Percentiles rank a stretch among this genome's conserved stretches.
These are phyloP conservation scores for Ovibos moschatus DNA, from an alignment of 2,113 vertebrate species.

Conservation along the genomic window DNA sequence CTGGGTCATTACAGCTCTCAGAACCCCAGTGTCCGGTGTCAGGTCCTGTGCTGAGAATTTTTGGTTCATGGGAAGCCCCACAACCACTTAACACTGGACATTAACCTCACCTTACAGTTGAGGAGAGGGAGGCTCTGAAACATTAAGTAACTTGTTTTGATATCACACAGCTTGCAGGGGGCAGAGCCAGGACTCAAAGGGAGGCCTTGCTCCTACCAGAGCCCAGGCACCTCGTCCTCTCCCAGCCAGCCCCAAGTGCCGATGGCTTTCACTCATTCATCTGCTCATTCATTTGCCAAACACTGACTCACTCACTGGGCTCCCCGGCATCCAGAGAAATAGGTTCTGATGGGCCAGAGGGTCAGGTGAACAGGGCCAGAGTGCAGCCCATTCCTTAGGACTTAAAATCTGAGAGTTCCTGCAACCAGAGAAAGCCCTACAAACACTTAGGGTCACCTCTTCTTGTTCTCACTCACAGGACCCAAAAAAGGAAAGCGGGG, in stretches of 20 bases:
- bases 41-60: neutral
- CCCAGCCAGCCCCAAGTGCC: neutral
- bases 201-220: neutral
- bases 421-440: neutral
- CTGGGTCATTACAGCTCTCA: neutral
- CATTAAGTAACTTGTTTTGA: neutral
- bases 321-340: neutral
- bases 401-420: neutral
- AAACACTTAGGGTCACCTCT: neutral
- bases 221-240: neutral
- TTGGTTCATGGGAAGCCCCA: neutral
- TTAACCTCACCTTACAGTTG: neutral
- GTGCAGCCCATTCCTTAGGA: neutral
- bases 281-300: neutral
- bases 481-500: too few relatives aligned
- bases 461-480: neutral
- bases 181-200: neutral
- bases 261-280: neutral
- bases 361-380: neutral
- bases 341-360: neutral
- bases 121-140: slow-evolving; percentile 36
- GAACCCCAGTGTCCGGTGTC: neutral
- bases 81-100: neutral
- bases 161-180: neutral
- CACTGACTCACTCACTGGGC: neutral